Evolutionary conservation across 1,140 invertebrate species (phyloP).

Genomic region (Drosophila arizonae): DNA sequence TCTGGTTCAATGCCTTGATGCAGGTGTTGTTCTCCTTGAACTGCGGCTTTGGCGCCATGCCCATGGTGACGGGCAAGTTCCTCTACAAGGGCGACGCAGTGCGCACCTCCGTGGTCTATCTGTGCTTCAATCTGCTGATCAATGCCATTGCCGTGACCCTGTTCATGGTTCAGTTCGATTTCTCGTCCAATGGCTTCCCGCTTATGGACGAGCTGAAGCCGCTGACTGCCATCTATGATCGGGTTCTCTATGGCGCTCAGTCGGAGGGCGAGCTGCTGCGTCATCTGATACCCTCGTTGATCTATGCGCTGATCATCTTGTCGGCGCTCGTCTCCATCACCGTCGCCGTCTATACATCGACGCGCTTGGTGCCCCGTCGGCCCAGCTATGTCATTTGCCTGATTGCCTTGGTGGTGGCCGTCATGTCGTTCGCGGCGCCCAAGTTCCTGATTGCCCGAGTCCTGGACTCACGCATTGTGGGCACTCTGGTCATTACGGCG

Average conservation of each 20-base stretch:
- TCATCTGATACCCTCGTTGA: slow-evolving; percentile 67
- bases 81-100: slow-evolving; percentile 82
- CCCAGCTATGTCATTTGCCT: slow-evolving; percentile 81
- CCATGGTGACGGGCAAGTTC: slow-evolving; percentile 82
- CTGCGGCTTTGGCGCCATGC: slow-evolving; percentile 76
- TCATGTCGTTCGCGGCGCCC: slow-evolving; percentile 72
- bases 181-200: slow-evolving; percentile 53
- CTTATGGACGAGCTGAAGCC: slow-evolving; percentile 77
- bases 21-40: slow-evolving; percentile 79
- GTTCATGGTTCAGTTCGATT: slow-evolving; percentile 81
- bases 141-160: slow-evolving; percentile 79
- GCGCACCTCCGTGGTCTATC: slow-evolving; percentile 78
- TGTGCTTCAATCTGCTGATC: slow-evolving; percentile 81
- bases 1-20: slow-evolving; percentile 81
- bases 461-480: slow-evolving; percentile 75
- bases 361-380: slow-evolving; percentile 69
- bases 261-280: slow-evolving; percentile 44
- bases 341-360: slow-evolving; percentile 75
- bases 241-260: slow-evolving; percentile 53
- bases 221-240: slow-evolving; percentile 78
- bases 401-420: slow-evolving; percentile 70
- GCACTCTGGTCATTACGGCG: slow-evolving; percentile 73
- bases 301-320: slow-evolving; percentile 70
- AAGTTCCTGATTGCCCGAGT: slow-evolving; percentile 74
- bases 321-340: slow-evolving; percentile 71